Percentiles rank a stretch among this genome's conserved stretches.
Conservation (phyloP, 2,888 invertebrate species). For the Digitonthophagus gazella region DNA sequence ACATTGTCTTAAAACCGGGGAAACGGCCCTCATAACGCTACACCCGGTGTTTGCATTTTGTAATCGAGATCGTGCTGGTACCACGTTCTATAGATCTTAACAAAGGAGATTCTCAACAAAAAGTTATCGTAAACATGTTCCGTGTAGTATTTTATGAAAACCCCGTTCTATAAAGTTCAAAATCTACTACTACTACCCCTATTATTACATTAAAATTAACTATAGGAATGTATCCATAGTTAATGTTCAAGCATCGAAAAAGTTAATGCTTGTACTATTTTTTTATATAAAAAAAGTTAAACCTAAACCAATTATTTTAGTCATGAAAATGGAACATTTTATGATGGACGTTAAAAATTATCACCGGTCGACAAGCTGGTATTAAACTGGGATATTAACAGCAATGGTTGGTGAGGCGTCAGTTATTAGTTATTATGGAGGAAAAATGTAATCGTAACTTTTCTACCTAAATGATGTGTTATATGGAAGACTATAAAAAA, state of each 20-base stretch:
- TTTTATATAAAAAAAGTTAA: neutral
- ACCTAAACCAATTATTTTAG: neutral
- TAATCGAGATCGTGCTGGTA: neutral
- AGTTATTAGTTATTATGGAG: neutral
- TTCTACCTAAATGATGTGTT: no score
- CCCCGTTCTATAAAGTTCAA: no score
- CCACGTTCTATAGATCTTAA: neutral
- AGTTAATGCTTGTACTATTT: no score
- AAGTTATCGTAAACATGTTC: neutral
- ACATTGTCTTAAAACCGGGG: slow-evolving; percentile 10
- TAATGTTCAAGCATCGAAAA: no score
- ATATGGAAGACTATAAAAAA: no score
- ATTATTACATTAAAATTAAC: no score
- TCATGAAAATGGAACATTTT: neutral
- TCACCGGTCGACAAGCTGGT: neutral
- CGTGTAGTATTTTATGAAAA: no score
- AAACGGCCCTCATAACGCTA: slow-evolving; percentile 9
- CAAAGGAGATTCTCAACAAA: neutral
- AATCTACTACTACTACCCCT: no score
- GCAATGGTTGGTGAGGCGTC: neutral
- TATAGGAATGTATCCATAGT: no score
- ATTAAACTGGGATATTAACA: neutral
- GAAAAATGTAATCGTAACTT: neutral
- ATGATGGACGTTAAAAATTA: neutral
- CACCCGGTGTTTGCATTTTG: slow-evolving; percentile 8